Percentiles rank a stretch among this genome's conserved stretches.
These are phyloP conservation scores for Tachysurus fulvidraco DNA, from an alignment of 2,113 vertebrate genomes.

Conservation along the genomic window DNA sequence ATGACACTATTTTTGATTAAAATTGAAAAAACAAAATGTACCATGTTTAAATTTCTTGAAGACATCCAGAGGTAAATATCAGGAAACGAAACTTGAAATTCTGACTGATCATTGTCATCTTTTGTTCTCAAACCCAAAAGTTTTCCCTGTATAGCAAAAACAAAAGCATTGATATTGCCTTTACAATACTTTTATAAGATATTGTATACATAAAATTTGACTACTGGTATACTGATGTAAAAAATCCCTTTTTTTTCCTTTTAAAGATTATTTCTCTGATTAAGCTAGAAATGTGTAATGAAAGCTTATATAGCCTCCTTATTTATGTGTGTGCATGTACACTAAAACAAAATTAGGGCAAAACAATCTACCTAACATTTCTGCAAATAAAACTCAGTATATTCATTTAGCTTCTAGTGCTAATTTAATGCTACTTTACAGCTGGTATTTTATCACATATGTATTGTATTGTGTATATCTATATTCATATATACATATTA, in stretches of 20 bases:
- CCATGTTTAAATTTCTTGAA: background rate
- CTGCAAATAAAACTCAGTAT: conserved; percentile 47
- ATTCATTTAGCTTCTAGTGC: conserved; percentile 72
- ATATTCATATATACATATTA: conserved; percentile 73
- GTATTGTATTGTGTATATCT: conserved; percentile 74
- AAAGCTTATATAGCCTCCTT: conserved; percentile 16
- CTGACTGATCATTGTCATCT: background rate
- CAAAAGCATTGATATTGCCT: background rate
- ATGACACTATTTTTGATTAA: too few species aligned
- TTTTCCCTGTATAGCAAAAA: background rate
- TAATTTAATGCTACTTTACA: conserved; percentile 73
- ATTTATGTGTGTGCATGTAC: conserved; percentile 6
- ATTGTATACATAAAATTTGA: conserved; percentile 58
- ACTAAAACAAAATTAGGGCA: conserved; percentile 54
- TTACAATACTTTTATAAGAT: background rate
- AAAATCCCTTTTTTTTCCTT: conserved; percentile 63
- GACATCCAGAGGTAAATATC: background rate
- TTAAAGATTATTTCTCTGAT: conserved; percentile 64
- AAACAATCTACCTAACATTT: conserved; percentile 48
- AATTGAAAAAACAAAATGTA: too few species aligned
- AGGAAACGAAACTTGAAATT: background rate
- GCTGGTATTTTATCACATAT: conserved; percentile 68
- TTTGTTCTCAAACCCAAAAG: background rate
- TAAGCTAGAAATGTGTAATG: conserved; percentile 53
- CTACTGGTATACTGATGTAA: conserved; percentile 57